Base-by-base conservation (phyloP, 2,797 vertebrate genomes). In the Bothrops alternatus region DNA sequence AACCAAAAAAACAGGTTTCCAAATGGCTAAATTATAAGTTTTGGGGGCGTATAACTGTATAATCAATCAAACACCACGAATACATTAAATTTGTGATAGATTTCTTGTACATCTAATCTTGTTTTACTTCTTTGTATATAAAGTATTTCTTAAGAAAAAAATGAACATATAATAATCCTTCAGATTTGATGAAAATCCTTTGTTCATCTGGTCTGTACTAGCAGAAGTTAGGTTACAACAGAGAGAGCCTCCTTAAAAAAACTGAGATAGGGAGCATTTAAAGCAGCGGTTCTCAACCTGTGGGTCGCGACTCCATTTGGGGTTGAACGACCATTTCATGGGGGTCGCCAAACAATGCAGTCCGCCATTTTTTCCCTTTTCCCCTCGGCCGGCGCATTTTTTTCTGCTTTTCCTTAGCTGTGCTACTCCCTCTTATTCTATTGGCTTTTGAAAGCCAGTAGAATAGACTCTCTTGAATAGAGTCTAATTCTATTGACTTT, bases 81-180 rank as follows among this genome's bases (percentile, higher is more conserved):
- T 8, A 82, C 37, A 58, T 42, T 7, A 37, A 37, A 11, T 88
- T 23, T 56, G 3, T 47, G 26, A 82, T 90, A 58, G 37, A 47
- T 58, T 53, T 37, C 2, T 78, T 78, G 18, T 23, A 73, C 32
- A 37, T 73, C 16, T 73, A 42, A 37, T 78, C 69, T 37, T 78
- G 32, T 78, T 78, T 78, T 42, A 42, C 69, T 78, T 65, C 63
- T 65, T 73, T 20, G 20, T 78, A 8, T 6, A 4, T 60, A 57
- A 86, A 60, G 25, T 18, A 47, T 8, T 25, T 65, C 16, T 61
- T 53, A 88, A 78, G 85, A 88, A 42, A 91, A 95, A 93, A 47
- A 50, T 18, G 28, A 16, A 82, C 78, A 89, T 87, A 87, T 32
- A 61, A 37, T 37, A 12, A 87, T 8, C 28, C 86, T 87, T 90